Evolutionary conservation across 2,797 vertebrate species (phyloP), one percentile per base, ranked within the genome.

Genomic region (Malacoctenus gilli): DNA sequence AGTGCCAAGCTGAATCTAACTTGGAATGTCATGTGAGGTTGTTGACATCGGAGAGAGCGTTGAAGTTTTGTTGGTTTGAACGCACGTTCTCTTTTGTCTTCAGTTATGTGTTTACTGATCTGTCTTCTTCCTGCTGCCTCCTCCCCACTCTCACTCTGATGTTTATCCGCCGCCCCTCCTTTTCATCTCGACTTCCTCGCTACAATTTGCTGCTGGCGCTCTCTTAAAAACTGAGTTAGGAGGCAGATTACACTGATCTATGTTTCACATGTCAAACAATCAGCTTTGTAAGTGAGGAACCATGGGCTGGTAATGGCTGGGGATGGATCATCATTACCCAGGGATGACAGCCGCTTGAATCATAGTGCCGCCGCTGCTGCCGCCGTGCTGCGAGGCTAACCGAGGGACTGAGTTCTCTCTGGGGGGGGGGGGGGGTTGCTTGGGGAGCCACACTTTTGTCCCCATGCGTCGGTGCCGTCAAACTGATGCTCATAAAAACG

Each of bases 271-370:
- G 85, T 87, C 87, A 80, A 77, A 83, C 83, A 84, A 76, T 84
- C 72, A 63, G 73, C 73, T 74, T 57, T 68, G 59, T 72, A 77
- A 82, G 83, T 81, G 81, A 76, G 73, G 71, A 82, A 76, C 70
- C 78, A 79, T 54, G 53, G 51, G 47, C 77, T 52, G 56, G 71
- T 86, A 82, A 86, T 85, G 35, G 71, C 75, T 18, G 15, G 3
- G 68, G 66, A 88, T 88, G 73, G 78, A 88, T 89, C 87, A 85
- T 88, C 78, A 85, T 88, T 87, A 89, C 43, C 19, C 62, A 6
- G 25, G 23, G 48, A 61, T 84, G 84, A 85, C 85, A 87, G 77
- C 52, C 48, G 20, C 53, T 82, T 67, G 86, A 87, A 67, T 84
- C 83, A 77, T 64, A n/a, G 7, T 13, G 7, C 28, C 0, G 51